Evolutionary conservation across 2,888 invertebrate species (phyloP).

Genomic region (Nemotelus pantherinus): DNA sequence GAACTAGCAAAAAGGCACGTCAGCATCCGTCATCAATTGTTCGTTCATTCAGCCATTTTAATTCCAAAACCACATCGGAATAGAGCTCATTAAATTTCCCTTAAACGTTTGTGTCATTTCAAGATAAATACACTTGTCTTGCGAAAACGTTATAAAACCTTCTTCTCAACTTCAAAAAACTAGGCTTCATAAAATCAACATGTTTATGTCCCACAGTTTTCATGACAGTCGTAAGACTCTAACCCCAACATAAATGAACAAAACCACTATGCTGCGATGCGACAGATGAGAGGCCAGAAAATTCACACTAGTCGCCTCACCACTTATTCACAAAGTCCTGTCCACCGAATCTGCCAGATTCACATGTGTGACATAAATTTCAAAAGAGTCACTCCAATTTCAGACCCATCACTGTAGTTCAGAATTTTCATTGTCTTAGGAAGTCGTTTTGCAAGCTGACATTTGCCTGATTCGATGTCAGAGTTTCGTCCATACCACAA

Average conservation of each 20-base stretch:
- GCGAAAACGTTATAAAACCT: too few species aligned
- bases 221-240: conserved; percentile 9
- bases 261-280: not conserved
- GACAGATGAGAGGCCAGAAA: not conserved
- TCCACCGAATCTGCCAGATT: conserved; percentile 8
- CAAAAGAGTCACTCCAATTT: conserved; percentile 33
- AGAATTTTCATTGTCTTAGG: conserved; percentile 36
- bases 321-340: not conserved
- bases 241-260: conserved; percentile 9
- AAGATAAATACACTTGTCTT: too few species aligned
- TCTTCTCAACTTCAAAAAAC: not conserved
- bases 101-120: too few species aligned
- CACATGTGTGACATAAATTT: conserved; percentile 29
- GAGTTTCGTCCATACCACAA: conserved; percentile 12
- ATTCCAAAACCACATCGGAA: too few species aligned
- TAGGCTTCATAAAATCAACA: conserved; percentile 32
- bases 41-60: too few species aligned
- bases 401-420: conserved; percentile 14
- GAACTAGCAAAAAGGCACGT: too few species aligned
- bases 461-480: conserved; percentile 34
- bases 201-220: conserved; percentile 36
- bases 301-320: conserved; percentile 13
- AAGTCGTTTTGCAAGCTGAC: conserved; percentile 9
- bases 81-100: too few species aligned
- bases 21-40: too few species aligned